phyloP scores from a whole-genome alignment of 2,113 vertebrate genomes.

The Hucho hucho region DNA sequence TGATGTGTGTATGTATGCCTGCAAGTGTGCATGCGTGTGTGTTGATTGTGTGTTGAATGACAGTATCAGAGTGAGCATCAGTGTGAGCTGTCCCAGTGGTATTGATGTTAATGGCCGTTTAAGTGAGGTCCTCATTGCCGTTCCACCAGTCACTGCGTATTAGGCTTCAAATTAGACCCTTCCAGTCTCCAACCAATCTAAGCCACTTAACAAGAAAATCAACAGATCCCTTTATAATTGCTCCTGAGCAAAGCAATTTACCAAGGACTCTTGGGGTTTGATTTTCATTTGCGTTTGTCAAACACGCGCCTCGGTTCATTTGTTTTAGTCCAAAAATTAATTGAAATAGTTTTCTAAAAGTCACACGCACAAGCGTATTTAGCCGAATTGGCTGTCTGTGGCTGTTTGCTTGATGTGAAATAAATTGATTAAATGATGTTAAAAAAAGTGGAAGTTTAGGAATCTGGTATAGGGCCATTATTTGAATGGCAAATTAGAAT shows the following conservation, averaged over 20 bases:
- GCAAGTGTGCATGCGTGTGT: background rate
- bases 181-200: conserved; percentile 52
- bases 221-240: conserved; percentile 64
- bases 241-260: conserved; percentile 62
- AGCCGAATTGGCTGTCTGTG: background rate
- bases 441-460: background rate
- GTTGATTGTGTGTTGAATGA: background rate
- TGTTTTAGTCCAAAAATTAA: conserved; percentile 40
- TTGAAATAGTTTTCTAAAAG: conserved; percentile 30
- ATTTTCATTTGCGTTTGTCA: conserved; percentile 50
- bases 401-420: conserved; percentile 29
- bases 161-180: conserved; percentile 53
- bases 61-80: conserved; percentile 31
- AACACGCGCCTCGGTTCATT: conserved; percentile 41
- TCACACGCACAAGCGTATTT: background rate
- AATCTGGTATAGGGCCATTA: background rate
- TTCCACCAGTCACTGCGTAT: conserved; percentile 57
- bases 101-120: conserved; percentile 47
- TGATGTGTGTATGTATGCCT: background rate
- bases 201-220: conserved; percentile 56
- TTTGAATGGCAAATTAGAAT: background rate
- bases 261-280: conserved; percentile 39
- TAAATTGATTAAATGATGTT: conserved; percentile 25
- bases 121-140: conserved; percentile 53
- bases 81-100: conserved; percentile 30